Base-by-base conservation (phyloP, 2,888 invertebrate species). In the Xestia c-nigrum region DNA sequence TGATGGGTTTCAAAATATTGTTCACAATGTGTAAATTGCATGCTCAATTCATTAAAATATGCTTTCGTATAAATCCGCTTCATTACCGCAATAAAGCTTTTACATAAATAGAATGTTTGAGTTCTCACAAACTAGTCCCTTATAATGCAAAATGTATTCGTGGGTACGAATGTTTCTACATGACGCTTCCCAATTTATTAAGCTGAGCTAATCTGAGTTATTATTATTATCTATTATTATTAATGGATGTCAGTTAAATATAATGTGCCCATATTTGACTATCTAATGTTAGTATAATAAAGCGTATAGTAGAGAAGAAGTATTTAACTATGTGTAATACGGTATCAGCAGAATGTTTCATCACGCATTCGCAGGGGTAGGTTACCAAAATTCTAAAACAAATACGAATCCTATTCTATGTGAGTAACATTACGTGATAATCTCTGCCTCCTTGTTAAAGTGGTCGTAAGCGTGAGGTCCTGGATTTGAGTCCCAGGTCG, bases 31-130 rank as follows among this genome's bases (percentile, higher is more conserved):
- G 46, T 40, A 40, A 10, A 31, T 12, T 7, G 21, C 6, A 46
- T 72, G 31, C 10, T 43, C 14, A 43, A 43, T 24, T 31, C 9
- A 67, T 52, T 55, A 21, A 31, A 9, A 14, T 59, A 31, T 70
- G 46, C 59, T 59, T 21, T 16, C 46, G 70, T 59, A 70, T 70
- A 46, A 70, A 55, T 43, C 55, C 43, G 10, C 31, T 55, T 67
- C 43, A 72, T 46, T 55, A 52, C 43, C 66, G 9, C 40, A 66
- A 43, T 59, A 19, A 61, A 61, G 59, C 31, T 31, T 7, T 59
- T 31, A 24, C 14, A 14, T 14, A 38, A 1, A 31, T 9, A n/a
- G 31, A 59, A 59, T 47, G 40, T 47, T 9, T 14, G n/a, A 40
- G 24, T 24, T 24, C 19, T 40, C 47, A 50, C 19, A 40, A 24